Evolutionary conservation across 2,113 vertebrate genomes (phyloP).

Genomic region (Girardinichthys multiradiatus): DNA sequence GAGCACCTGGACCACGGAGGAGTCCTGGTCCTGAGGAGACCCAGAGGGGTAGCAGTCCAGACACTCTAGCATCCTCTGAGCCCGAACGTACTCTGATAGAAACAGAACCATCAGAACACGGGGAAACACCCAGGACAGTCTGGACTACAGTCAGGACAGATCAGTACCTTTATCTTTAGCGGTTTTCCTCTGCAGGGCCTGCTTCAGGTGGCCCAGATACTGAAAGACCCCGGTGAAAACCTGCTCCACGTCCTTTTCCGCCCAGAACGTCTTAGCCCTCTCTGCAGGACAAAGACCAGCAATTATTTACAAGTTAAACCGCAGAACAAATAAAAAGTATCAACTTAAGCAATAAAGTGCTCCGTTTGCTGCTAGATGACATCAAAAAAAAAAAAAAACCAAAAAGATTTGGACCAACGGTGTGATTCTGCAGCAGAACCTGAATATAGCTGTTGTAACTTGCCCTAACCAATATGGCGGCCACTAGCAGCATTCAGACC

Average conservation of each 20-base stretch:
- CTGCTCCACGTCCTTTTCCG: conserved; percentile 67
- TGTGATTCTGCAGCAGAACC: too few relatives aligned
- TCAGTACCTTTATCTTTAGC: conserved; percentile 71
- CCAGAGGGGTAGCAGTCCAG: conserved; percentile 29
- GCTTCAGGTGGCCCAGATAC: conserved; percentile 61
- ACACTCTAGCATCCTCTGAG: conserved; percentile 60
- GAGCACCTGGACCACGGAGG: conserved; percentile 61
- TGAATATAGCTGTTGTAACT: too few relatives aligned
- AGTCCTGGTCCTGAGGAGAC: conserved; percentile 24
- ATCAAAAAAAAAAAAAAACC: not conserved
- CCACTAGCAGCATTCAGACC: not conserved
- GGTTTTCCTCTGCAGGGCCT: conserved; percentile 51
- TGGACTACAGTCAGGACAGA: not conserved
- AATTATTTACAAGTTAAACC: too few relatives aligned
- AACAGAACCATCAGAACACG: not conserved
- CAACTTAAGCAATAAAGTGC: too few relatives aligned
- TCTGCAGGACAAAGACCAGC: conserved; percentile 54
- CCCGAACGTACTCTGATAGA: conserved; percentile 71
- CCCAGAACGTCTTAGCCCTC: conserved; percentile 73
- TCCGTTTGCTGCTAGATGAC: not conserved
- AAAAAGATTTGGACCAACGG: not conserved
- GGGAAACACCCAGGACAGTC: not conserved
- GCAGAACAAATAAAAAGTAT: too few relatives aligned
- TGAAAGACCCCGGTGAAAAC: conserved; percentile 47
- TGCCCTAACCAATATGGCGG: conserved; percentile 3